These are phyloP conservation scores for Dascillus cervinus DNA, from an alignment of 2,888 invertebrate species.

Conservation along the genomic window DNA sequence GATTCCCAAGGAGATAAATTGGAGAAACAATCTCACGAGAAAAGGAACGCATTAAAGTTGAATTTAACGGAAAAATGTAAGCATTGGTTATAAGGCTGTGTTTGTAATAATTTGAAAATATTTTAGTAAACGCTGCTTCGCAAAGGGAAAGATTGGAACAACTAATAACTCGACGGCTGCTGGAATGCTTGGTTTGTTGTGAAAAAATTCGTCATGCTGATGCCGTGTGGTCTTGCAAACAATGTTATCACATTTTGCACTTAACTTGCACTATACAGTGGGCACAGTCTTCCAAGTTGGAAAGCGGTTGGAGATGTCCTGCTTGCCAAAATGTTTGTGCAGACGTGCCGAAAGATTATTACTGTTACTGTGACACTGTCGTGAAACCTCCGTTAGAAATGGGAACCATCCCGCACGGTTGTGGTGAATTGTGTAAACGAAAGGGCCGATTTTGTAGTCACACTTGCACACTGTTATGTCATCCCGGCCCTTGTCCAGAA, in stretches of 20 bases:
- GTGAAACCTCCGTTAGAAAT: slow-evolving; percentile 69
- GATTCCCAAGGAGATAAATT: too few relatives aligned
- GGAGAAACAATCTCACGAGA: too few relatives aligned
- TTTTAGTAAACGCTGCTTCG: slow-evolving; percentile 52
- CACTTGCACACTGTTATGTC: slow-evolving; percentile 75
- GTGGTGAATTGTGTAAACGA: slow-evolving; percentile 78
- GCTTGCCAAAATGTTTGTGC: slow-evolving; percentile 82
- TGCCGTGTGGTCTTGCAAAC: slow-evolving; percentile 83
- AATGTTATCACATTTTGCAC: slow-evolving; percentile 90
- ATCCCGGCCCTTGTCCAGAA: slow-evolving; percentile 91
- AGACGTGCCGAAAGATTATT: slow-evolving; percentile 70
- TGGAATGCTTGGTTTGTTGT: slow-evolving; percentile 94
- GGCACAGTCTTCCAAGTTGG: slow-evolving; percentile 73
- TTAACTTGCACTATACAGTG: slow-evolving; percentile 85
- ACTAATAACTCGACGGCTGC: slow-evolving; percentile 68
- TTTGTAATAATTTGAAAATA: too few relatives aligned
- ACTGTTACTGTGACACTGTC: slow-evolving; percentile 84
- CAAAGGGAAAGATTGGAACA: slow-evolving; percentile 78
- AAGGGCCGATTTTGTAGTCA: slow-evolving; percentile 47
- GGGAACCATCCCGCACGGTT: slow-evolving; percentile 79
- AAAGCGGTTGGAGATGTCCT: slow-evolving; percentile 90
- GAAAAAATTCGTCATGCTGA: slow-evolving; percentile 74
- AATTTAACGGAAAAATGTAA: slow-evolving; percentile 12
- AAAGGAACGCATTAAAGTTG: too few relatives aligned
- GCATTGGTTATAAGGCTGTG: too few relatives aligned